phyloP scores from a whole-genome alignment of 2,797 vertebrate species.

The Xenentodon cancila region DNA sequence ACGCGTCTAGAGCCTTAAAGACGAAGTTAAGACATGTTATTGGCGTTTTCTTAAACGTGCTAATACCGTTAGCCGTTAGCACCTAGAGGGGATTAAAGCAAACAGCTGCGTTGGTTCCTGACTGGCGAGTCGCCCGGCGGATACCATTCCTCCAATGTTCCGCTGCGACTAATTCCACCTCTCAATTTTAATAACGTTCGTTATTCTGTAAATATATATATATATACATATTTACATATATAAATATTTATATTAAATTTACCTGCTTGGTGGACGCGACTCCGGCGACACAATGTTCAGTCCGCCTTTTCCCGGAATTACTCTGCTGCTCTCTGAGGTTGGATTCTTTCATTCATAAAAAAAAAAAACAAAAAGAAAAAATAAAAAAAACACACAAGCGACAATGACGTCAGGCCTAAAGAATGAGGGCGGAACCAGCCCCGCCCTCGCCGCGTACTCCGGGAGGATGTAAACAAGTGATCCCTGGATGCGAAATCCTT shows the following conservation, averaged over 20 bases:
- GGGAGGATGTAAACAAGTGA: conserved; percentile 81
- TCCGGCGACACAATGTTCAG: conserved; percentile 82
- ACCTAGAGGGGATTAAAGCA: conserved; percentile 70
- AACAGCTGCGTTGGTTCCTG: conserved; percentile 76
- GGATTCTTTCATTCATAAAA: conserved; percentile 99
- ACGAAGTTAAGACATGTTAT: conserved; percentile 6
- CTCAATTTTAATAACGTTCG: background rate
- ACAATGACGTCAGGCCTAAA: conserved; percentile 89
- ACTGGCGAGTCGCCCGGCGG: conserved; percentile 24
- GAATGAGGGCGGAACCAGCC: conserved; percentile 83
- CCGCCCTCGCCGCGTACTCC: conserved; percentile 76
- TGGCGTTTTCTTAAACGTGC: conserved; percentile 55
- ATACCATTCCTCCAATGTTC: conserved; percentile 20
- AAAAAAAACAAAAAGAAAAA: conserved; percentile 61
- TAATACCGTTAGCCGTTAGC: conserved; percentile 71
- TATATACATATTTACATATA: background rate
- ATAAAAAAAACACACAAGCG: conserved; percentile 85
- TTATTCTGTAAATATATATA: too few species aligned
- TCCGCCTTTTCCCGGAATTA: conserved; percentile 97
- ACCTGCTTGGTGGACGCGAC: conserved; percentile 70
- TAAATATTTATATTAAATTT: conserved; percentile 36
- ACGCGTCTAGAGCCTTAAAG: background rate
- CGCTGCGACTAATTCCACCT: background rate
- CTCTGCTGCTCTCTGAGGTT: conserved; percentile 86
- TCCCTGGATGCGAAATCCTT: conserved; percentile 71